phyloP scores from a whole-genome alignment of 2,888 invertebrate species.

The Ormyrus labotus region DNA sequence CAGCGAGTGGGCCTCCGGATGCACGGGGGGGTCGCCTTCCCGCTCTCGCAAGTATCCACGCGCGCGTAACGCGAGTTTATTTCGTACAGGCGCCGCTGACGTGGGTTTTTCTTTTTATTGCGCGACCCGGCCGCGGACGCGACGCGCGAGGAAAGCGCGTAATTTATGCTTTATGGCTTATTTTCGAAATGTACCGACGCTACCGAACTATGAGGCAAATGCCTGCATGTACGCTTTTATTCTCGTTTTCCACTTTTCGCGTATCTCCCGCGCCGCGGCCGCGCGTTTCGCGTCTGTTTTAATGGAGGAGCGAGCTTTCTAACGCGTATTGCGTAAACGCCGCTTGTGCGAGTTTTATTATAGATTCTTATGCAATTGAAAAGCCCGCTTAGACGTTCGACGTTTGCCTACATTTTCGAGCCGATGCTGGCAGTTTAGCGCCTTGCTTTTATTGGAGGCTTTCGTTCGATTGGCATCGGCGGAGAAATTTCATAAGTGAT shows the following conservation, averaged over 20 bases:
- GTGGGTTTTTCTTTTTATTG: too few species aligned
- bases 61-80: too few species aligned
- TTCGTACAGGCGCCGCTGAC: too few species aligned
- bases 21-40: too few species aligned
- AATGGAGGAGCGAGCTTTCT: conserved; percentile 43
- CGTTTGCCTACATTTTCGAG: conserved; percentile 11
- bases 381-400: conserved; percentile 12
- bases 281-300: conserved; percentile 16
- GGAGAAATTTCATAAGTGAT: too few species aligned
- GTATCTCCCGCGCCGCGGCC: neutral
- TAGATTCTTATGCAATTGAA: conserved; percentile 28
- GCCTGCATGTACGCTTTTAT: neutral
- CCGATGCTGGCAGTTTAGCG: neutral
- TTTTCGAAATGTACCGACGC: too few species aligned
- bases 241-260: neutral
- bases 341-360: conserved; percentile 17
- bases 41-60: too few species aligned
- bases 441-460: too few species aligned
- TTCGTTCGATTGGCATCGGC: too few species aligned
- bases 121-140: neutral
- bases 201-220: neutral
- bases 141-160: neutral
- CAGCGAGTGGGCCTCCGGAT: too few species aligned
- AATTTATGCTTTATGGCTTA: neutral
- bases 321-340: conserved; percentile 40